Conservation (phyloP, 2,888 invertebrate genomes). For the Escarpia spicata region DNA sequence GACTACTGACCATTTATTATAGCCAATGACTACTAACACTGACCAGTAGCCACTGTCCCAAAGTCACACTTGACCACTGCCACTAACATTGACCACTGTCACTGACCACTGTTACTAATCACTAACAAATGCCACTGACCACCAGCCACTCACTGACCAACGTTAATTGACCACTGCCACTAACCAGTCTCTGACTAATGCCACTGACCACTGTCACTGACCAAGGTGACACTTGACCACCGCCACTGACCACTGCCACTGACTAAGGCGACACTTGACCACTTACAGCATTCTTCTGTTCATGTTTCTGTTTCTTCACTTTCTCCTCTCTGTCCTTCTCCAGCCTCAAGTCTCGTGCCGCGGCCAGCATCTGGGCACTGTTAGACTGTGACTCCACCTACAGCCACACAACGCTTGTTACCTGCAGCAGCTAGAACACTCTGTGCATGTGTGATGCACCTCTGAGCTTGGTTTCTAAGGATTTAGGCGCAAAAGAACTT, state of each 20-base stretch:
- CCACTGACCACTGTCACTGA: too few relatives aligned
- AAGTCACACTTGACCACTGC: slow-evolving; percentile 31
- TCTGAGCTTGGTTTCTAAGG: neutral
- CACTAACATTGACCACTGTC: too few relatives aligned
- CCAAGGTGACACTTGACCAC: too few relatives aligned
- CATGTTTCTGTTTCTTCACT: slow-evolving; percentile 70
- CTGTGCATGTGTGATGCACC: neutral
- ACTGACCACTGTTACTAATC: too few relatives aligned
- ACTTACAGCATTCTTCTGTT: slow-evolving; percentile 69
- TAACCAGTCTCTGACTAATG: too few relatives aligned
- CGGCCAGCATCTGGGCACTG: slow-evolving; percentile 74
- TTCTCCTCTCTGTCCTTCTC: slow-evolving; percentile 73
- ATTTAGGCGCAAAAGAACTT: neutral
- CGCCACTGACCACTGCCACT: neutral
- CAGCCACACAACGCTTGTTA: neutral
- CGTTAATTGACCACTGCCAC: too few relatives aligned
- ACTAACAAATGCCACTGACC: too few relatives aligned
- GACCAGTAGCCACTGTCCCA: neutral
- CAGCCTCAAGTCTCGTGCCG: slow-evolving; percentile 69
- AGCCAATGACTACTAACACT: too few relatives aligned
- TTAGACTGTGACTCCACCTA: slow-evolving; percentile 76
- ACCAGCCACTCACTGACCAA: too few relatives aligned
- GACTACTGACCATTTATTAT: too few relatives aligned
- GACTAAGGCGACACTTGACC: neutral
- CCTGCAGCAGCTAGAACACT: too few relatives aligned